Base-by-base conservation (phyloP, 2,888 invertebrate species). In the Sphaeridia pumilis region DNA sequence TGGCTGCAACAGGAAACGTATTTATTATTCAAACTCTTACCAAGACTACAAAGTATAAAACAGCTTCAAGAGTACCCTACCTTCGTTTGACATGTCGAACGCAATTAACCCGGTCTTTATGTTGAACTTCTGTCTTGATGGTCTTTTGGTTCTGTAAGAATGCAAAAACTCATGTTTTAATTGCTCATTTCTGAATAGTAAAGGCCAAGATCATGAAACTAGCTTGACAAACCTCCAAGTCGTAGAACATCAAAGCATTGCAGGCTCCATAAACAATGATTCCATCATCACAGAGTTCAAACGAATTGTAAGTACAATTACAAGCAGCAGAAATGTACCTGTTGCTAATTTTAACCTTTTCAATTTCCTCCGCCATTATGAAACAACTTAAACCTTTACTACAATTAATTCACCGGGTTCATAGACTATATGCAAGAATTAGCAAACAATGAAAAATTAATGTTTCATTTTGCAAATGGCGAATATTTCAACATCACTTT, bases 31-130 rank as follows among this genome's bases (percentile, higher is more conserved):
- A n/a, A n/a, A n/a, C n/a, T n/a, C n/a, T n/a, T n/a, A n/a, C n/a
- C 49, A 14, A 17, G 10, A 21, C 57, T 55, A 31, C 17, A 45
- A 36, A 34, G 4, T 22, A 35, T n/a, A 25, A 36, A 47, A 50
- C 35, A n/a, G 14, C 7, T 22, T 12, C 5, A 2, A 34, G 41
- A 34, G 14, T 14, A 25, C 67, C 67, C 56, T 67, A 67, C 51
- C 48, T 5, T 31, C 55, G 59, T 57, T 61, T 66, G 20, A 82
- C 72, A 80, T 81, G 82, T 61, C 73, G 78, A 0, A 88, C 86
- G 12, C 81, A 79, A 69, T 85, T 89, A 0, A 93, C 83, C 59
- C 78, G 76, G 47, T 77, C 80, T 24, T 72, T 76, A 68, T 93
- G 92, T 41, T 75, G 70, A 47, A 78, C 72, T 66, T 80, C 67